These are phyloP conservation scores for Gasterosteus aculeatus DNA, from an alignment of 2,113 vertebrate species.

Conservation along the genomic window DNA sequence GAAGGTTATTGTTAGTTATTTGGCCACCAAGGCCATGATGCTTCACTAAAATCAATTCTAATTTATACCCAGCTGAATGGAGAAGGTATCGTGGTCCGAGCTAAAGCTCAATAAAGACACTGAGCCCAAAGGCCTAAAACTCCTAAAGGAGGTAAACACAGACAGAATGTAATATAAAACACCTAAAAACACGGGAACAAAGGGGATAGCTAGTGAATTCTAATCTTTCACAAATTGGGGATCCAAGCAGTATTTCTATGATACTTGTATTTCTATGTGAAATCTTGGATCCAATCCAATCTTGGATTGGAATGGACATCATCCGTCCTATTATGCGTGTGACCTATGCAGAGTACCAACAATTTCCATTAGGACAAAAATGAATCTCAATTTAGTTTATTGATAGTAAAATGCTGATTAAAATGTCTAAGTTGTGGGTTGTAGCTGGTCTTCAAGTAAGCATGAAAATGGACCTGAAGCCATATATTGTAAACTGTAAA, in stretches of 20 bases:
- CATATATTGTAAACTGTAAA: too few relatives aligned
- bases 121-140: neutral
- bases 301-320: neutral
- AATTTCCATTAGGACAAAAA: neutral
- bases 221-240: neutral
- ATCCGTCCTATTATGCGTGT: neutral
- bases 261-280: neutral
- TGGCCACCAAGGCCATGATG: constrained; percentile 48
- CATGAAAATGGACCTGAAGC: neutral
- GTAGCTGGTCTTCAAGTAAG: neutral
- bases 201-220: neutral
- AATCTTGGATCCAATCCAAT: neutral
- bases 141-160: constrained; percentile 1
- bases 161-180: constrained; percentile 1
- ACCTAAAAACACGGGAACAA: neutral
- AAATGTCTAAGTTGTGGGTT: neutral
- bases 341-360: neutral
- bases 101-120: constrained; percentile 42
- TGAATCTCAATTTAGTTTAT: neutral
- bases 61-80: constrained; percentile 57
- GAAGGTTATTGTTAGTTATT: constrained; percentile 58
- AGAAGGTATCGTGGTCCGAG: constrained; percentile 31
- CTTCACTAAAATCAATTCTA: constrained; percentile 59
- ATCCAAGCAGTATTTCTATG: neutral
- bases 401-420: neutral